A percentile compares a stretch with the other conserved stretches of the same genome.
Evolutionary conservation across 2,888 invertebrate species (phyloP).

Genomic region (Cryptocephalus primarius): DNA sequence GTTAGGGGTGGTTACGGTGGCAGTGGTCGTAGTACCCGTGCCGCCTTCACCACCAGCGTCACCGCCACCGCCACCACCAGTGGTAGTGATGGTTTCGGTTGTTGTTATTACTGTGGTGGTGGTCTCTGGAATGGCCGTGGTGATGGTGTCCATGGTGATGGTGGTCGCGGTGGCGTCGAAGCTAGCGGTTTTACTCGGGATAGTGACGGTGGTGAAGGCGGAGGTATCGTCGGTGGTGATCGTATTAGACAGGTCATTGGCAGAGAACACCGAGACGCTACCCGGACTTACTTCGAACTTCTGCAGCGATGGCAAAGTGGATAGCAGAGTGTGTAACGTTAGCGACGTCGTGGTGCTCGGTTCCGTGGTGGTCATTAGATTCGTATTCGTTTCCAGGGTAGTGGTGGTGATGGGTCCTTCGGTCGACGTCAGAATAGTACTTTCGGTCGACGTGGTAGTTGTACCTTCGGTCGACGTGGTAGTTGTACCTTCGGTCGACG

Average conservation of each 20-base stretch:
- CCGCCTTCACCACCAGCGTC: constrained; percentile 2
- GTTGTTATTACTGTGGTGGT: constrained; percentile 1
- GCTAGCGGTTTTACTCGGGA: constrained; percentile 40
- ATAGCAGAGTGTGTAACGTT: constrained; percentile 18
- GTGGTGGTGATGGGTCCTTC: background rate
- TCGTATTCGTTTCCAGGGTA: constrained; percentile 4
- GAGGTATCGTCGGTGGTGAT: constrained; percentile 44
- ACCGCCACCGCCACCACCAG: constrained; percentile 3
- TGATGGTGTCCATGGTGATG: constrained; percentile 15
- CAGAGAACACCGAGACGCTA: constrained; percentile 32
- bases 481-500: background rate
- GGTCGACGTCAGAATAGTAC: background rate
- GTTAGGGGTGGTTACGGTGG: constrained; percentile 1
- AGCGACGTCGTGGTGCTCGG: constrained; percentile 35
- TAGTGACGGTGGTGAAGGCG: constrained; percentile 38
- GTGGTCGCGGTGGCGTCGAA: constrained; percentile 18
- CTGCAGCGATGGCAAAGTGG: constrained; percentile 22
- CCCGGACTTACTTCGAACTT: constrained; percentile 35
- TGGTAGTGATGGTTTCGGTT: constrained; percentile 13
- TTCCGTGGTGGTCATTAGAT: constrained; percentile 41
- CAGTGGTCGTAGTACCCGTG: constrained; percentile 3
- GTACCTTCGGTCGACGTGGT: constrained; percentile 3
- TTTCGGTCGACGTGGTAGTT: background rate
- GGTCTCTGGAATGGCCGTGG: constrained; percentile 5
- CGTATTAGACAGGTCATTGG: constrained; percentile 31